These are phyloP conservation scores for Micronycteris hirsuta DNA, from an alignment of 2,113 vertebrate genomes.

Conservation along the genomic window DNA sequence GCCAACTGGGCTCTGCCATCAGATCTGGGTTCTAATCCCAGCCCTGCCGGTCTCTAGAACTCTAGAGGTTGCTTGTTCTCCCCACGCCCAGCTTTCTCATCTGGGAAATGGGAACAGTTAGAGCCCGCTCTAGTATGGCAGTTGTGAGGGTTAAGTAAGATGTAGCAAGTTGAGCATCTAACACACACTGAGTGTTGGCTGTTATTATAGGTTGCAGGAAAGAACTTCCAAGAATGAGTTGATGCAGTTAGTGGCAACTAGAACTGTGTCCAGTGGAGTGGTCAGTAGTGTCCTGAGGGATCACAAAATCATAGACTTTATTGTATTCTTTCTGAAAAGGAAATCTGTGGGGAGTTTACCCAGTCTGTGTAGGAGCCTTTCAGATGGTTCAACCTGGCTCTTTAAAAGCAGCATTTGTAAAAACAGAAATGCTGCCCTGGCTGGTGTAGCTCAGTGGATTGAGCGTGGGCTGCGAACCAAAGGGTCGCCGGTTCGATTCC, in stretches of 20 bases:
- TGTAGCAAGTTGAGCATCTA: not conserved
- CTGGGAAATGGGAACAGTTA: not conserved
- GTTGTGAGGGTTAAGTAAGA: not conserved
- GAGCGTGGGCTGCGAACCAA: no score
- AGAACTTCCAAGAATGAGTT: slow-evolving; percentile 26
- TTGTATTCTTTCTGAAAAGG: slow-evolving; percentile 50
- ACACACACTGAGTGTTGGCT: not conserved
- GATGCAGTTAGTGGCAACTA: not conserved
- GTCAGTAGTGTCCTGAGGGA: slow-evolving; percentile 25
- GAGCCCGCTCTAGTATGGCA: not conserved
- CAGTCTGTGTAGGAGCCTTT: not conserved
- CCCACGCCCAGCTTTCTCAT: not conserved
- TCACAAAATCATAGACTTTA: slow-evolving; percentile 2
- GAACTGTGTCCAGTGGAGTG: not conserved
- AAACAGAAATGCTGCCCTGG: no score
- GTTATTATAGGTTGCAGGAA: not conserved
- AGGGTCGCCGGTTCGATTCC: no score
- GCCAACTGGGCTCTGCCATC: not conserved
- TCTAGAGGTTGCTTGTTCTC: not conserved
- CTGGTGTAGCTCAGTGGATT: no score
- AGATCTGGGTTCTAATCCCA: slow-evolving; percentile 7
- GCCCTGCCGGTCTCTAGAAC: not conserved
- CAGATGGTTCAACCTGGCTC: slow-evolving; percentile 6
- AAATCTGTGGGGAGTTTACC: slow-evolving; percentile 39
- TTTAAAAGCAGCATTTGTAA: slow-evolving; percentile 27